phyloP scores from a whole-genome alignment of 2,888 invertebrate genomes.

The Idaea biselata region DNA sequence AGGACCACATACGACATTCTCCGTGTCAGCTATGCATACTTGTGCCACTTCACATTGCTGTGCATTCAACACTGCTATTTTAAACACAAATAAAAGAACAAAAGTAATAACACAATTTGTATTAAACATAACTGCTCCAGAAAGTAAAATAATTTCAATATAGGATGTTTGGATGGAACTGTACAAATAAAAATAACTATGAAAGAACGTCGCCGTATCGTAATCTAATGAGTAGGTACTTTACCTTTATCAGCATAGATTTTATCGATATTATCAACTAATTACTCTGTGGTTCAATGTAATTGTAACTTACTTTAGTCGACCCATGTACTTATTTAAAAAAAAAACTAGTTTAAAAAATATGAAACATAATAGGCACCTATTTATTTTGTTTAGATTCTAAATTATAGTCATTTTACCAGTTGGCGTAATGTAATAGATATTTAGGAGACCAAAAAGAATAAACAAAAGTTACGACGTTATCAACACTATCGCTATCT shows the following conservation, averaged over 20 bases:
- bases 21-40: constrained; percentile 61
- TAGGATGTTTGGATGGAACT: background rate
- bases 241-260: background rate
- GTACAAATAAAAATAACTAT: constrained; percentile 2
- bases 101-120: constrained; percentile 13
- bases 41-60: constrained; percentile 52
- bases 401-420: background rate
- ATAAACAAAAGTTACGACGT: constrained; percentile 39
- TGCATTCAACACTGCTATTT: constrained; percentile 27
- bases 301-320: background rate
- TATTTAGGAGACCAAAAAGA: constrained; percentile 40
- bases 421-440: constrained; percentile 12
- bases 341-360: background rate
- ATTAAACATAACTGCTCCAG: background rate
- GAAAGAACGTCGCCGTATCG: background rate
- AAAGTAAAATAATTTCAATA: constrained; percentile 4
- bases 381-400: background rate
- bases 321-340: background rate
- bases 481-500: constrained; percentile 78
- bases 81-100: constrained; percentile 14
- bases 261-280: background rate
- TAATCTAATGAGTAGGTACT: background rate
- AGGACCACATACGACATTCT: constrained; percentile 44
- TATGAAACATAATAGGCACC: background rate
- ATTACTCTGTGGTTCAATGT: background rate